Percentiles rank a stretch among this genome's conserved stretches.
Conservation (phyloP, 1,140 invertebrate species). For the Orius insidiosus region DNA sequence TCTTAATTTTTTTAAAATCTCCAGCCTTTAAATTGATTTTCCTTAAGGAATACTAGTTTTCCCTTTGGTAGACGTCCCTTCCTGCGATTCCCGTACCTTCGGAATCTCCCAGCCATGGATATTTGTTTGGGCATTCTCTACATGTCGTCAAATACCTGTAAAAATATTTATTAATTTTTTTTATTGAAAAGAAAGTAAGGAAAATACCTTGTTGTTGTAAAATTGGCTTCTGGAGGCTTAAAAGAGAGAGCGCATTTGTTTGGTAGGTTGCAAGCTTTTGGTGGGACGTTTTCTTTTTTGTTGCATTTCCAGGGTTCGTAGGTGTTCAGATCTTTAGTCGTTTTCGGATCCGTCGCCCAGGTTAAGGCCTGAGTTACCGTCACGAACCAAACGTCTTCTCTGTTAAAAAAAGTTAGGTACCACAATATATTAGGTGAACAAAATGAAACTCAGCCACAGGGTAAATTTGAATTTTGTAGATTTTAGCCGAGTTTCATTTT, state of each 20-base stretch:
- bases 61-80: slow-evolving; percentile 64
- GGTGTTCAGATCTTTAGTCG: slow-evolving; percentile 44
- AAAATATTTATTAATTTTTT: slow-evolving; percentile 8
- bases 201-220: slow-evolving; percentile 52
- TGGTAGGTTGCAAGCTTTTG: slow-evolving; percentile 58
- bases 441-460: no score
- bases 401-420: no score
- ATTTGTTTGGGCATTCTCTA: slow-evolving; percentile 66
- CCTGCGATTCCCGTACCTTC: slow-evolving; percentile 60
- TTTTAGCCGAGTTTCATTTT: no score
- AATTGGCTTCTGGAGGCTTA: slow-evolving; percentile 52
- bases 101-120: slow-evolving; percentile 72
- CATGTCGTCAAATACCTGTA: slow-evolving; percentile 73
- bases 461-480: no score
- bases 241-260: slow-evolving; percentile 72
- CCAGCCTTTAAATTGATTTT: not conserved
- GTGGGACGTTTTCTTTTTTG: slow-evolving; percentile 45
- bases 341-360: slow-evolving; percentile 77
- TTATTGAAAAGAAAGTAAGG: no score
- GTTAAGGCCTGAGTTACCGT: slow-evolving; percentile 76
- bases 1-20: no score
- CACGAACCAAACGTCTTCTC: slow-evolving; percentile 76
- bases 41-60: slow-evolving; percentile 26
- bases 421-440: no score
- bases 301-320: slow-evolving; percentile 71